Evolutionary conservation across 2,888 invertebrate genomes (phyloP), one percentile per base, ranked within the genome.

Genomic region (Stomorhina lunata): DNA sequence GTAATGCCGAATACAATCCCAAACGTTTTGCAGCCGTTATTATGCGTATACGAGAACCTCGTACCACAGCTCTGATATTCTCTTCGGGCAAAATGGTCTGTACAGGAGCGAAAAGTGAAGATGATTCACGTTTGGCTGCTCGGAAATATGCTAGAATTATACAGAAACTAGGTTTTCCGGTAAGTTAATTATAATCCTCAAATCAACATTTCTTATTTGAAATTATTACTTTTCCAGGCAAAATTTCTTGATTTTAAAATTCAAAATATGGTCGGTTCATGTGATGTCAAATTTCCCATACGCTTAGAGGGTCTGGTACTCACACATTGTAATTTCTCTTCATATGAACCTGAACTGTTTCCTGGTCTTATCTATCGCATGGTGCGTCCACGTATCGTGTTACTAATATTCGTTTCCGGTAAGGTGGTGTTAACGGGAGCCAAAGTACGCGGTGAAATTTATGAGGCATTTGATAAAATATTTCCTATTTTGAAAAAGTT

Each of bases 21-120:
- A 99, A 99, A 92, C 95, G 99, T 88, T 99, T 99, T 93, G 98
- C 99, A 65, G 99, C 99, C 43, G 99, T 99, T 3, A 99, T 99
- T 73, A 99, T 99, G 99, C 93, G 99, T 90, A 96, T 94, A 91
- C 94, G 93, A 87, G 99, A 96, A 91, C 96, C 96, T 0, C 92
- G 98, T 92, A 99, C 95, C 5, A 95, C 95, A 15, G 95, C 95
- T 4, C 90, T 95, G 22, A 95, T 95, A 85, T 96, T 96, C 89
- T 94, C 94, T 48, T 96, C 96, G 0, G 96, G 96, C 0, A 96
- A 96, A 92, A 94, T 96, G 92, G 96, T 96, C 0, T 95, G 96
- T 87, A 96, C 96, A 0, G 96, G 96, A 10, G 95, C 96, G 6
- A 95, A 95, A 89, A 95, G 95, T 90, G 96, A 96, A 91, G 94